Evolutionary conservation across 2,113 vertebrate species (phyloP).

Genomic region (Romanogobio albipinnatus): DNA sequence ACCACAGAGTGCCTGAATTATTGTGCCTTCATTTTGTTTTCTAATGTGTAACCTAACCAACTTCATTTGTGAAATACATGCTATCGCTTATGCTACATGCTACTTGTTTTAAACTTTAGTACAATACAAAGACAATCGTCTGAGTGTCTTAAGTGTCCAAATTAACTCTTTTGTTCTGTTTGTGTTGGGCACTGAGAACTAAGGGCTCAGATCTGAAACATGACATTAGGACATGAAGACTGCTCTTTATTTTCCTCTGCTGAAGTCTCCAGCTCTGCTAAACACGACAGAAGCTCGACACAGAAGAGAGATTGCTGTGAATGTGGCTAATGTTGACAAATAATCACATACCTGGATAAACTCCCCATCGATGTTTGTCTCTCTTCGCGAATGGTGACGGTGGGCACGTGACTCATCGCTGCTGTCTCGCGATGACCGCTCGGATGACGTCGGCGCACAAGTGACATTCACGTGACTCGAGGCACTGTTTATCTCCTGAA

Average conservation of each 20-base stretch:
- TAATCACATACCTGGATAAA: background rate
- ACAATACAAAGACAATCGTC: no score
- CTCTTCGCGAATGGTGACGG: background rate
- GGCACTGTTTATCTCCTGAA: no score
- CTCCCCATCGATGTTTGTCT: slow-evolving; percentile 3
- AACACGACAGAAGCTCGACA: background rate
- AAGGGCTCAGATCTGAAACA: background rate
- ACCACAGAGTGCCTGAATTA: no score
- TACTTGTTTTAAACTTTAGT: background rate
- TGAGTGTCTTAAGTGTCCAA: background rate
- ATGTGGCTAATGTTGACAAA: background rate
- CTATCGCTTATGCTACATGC: background rate
- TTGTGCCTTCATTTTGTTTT: background rate
- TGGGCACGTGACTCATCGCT: background rate
- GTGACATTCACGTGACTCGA: background rate
- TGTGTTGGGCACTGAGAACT: background rate
- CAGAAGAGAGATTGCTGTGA: background rate
- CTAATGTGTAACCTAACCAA: no score
- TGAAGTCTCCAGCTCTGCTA: background rate
- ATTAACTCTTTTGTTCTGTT: no score
- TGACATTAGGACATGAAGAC: no score
- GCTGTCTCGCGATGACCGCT: background rate
- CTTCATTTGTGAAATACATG: background rate
- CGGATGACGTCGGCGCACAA: background rate
- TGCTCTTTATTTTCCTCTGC: background rate